phyloP scores from a whole-genome alignment of 2,113 vertebrate genomes.

The Carollia perspicillata region DNA sequence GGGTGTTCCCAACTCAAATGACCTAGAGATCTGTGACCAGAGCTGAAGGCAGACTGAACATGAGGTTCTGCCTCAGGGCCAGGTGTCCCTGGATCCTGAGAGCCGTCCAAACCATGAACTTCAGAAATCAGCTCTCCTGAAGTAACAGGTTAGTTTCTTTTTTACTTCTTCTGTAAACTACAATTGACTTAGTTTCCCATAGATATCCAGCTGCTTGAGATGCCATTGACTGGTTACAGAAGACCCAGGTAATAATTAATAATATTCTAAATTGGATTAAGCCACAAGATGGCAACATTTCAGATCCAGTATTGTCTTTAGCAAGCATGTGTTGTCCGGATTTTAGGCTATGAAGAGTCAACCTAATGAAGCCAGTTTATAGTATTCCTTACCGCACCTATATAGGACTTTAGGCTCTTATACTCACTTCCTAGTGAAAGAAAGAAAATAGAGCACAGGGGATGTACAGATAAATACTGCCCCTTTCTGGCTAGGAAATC shows the following conservation, averaged over 20 bases:
- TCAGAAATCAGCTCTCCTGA: neutral
- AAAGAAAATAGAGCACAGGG: neutral
- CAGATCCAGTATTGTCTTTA: conserved; percentile 7
- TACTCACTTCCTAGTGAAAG: neutral
- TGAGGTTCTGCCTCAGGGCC: too few relatives aligned
- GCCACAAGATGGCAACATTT: conserved; percentile 10
- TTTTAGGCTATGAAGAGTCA: neutral
- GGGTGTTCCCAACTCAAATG: too few relatives aligned
- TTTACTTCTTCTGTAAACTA: neutral
- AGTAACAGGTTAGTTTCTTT: neutral
- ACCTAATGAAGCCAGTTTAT: neutral
- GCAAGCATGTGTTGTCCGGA: neutral
- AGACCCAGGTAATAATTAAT: neutral
- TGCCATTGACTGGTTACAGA: neutral
- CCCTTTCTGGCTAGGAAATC: neutral
- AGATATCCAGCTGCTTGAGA: neutral
- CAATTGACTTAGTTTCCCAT: neutral
- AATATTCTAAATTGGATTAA: conserved; percentile 3
- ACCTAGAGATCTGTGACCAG: too few relatives aligned
- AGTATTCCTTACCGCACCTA: neutral
- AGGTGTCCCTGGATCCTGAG: too few relatives aligned
- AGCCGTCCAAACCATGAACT: neutral
- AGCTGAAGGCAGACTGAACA: too few relatives aligned
- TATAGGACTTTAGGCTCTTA: neutral
- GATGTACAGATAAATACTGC: neutral